phyloP scores from a whole-genome alignment of 2,888 invertebrate species.

The Hydrotaea cyrtoneurina region DNA sequence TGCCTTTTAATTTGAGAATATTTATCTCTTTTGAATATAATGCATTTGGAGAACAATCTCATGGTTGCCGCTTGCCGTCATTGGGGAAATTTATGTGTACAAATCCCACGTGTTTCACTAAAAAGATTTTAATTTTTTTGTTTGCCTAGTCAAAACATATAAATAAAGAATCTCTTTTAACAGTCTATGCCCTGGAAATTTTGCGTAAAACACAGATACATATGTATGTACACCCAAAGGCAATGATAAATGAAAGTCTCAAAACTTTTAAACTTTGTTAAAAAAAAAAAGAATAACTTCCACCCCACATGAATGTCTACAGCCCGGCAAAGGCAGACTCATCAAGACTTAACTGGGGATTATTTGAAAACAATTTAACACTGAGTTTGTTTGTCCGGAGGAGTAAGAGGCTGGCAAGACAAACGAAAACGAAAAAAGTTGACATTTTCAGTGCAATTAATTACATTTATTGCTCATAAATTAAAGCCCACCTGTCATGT shows the following conservation, averaged over 20 bases:
- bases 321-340: too few relatives aligned
- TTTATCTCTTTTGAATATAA: too few relatives aligned
- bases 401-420: not conserved
- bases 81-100: too few relatives aligned
- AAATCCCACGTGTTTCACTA: too few relatives aligned
- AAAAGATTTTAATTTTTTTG: too few relatives aligned
- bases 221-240: not conserved
- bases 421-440: not conserved
- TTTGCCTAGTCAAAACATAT: not conserved
- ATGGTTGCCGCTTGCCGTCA: too few relatives aligned
- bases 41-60: too few relatives aligned
- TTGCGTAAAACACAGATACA: not conserved
- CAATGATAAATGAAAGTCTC: not conserved
- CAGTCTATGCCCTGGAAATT: too few relatives aligned
- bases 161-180: not conserved
- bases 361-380: not conserved
- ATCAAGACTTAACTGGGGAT: not conserved
- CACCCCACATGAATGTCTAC: not conserved
- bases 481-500: slow-evolving; percentile 21
- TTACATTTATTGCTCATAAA: slow-evolving; percentile 31
- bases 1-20: too few relatives aligned
- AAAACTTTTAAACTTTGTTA: not conserved
- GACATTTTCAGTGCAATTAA: slow-evolving; percentile 16
- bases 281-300: not conserved
- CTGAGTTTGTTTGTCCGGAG: not conserved